phyloP scores from a whole-genome alignment of 2,113 vertebrate genomes.

The Vulpes lagopus region DNA sequence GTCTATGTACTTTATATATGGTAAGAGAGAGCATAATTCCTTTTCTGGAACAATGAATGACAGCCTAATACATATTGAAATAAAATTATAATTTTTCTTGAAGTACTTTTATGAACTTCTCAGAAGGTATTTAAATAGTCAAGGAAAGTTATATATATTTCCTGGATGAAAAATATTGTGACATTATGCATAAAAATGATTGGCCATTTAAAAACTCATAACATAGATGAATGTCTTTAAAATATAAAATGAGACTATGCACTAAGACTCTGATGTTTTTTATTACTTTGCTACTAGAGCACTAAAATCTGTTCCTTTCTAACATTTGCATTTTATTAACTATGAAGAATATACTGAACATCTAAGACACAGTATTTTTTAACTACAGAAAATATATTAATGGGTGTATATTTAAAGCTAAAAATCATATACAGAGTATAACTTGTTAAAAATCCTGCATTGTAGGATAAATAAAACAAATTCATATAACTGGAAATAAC shows the following conservation, averaged over 20 bases:
- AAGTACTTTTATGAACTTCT: conserved; percentile 58
- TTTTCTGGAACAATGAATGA: conserved; percentile 49
- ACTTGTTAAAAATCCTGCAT: neutral
- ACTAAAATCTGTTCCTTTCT: conserved; percentile 19
- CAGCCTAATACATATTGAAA: conserved; percentile 13
- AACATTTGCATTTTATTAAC: conserved; percentile 48
- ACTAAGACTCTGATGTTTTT: conserved; percentile 43
- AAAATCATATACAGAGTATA: neutral
- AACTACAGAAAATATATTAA: neutral
- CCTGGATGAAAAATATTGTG: conserved; percentile 59
- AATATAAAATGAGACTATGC: conserved; percentile 49
- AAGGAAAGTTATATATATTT: conserved; percentile 56
- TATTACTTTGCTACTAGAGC: neutral
- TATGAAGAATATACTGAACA: neutral
- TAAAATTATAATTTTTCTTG: conserved; percentile 65
- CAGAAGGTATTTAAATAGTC: conserved; percentile 54
- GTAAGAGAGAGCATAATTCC: neutral
- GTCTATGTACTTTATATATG: neutral
- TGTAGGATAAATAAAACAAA: neutral
- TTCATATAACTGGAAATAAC: neutral
- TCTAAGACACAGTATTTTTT: neutral
- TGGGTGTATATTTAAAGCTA: neutral
- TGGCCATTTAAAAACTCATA: conserved; percentile 55
- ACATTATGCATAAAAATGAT: conserved; percentile 28
- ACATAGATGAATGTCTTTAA: conserved; percentile 61